phyloP scores from a whole-genome alignment of 2,797 vertebrate species.

The Rhynchotus rufescens region DNA sequence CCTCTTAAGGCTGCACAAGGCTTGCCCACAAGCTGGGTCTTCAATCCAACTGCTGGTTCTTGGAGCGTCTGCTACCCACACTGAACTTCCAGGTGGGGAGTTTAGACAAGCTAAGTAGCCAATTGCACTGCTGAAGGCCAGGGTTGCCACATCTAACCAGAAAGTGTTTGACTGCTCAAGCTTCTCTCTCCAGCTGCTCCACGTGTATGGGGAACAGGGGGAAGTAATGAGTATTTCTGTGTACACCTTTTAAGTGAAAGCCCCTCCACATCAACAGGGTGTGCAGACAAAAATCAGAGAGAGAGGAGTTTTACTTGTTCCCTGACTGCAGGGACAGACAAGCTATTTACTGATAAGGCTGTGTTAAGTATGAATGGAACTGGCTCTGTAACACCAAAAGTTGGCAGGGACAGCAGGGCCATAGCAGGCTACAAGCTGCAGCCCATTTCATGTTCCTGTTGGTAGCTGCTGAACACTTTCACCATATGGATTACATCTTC shows the following conservation, averaged over 20 bases:
- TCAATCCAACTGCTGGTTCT: neutral
- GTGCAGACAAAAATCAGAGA: neutral
- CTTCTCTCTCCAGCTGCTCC: neutral
- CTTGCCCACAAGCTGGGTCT: neutral
- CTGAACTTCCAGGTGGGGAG: neutral
- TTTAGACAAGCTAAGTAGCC: neutral
- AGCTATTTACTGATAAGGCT: neutral
- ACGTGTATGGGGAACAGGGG: neutral
- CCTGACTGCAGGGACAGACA: neutral
- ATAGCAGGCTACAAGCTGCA: neutral
- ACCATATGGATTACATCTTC: conserved; percentile 29
- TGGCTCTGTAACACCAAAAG: neutral
- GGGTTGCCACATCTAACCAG: neutral
- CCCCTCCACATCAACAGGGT: neutral
- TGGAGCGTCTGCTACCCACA: neutral
- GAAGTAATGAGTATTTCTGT: neutral
- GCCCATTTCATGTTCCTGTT: neutral
- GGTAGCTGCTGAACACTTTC: neutral
- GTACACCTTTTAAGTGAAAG: neutral
- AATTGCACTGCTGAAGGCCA: neutral
- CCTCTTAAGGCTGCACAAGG: accelerated
- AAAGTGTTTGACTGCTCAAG: neutral
- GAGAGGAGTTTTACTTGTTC: neutral
- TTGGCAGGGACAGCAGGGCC: neutral
- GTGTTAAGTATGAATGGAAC: neutral